phyloP scores from a whole-genome alignment of 1,140 invertebrate genomes.

The Drosophila fuyamai region DNA sequence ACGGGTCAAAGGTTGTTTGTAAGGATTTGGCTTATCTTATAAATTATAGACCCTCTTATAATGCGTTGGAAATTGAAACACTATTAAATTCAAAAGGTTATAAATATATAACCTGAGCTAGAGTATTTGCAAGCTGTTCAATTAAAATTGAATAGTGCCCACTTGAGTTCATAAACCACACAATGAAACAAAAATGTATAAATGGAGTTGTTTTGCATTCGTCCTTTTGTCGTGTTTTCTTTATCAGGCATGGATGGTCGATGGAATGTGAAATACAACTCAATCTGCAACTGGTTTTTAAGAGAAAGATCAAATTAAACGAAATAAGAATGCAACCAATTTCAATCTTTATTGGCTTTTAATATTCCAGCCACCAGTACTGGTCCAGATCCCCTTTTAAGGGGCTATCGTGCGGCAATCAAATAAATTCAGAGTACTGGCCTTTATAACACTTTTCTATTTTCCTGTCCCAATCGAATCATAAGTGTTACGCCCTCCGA shows the following conservation, averaged over 20 bases:
- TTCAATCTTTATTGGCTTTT: background rate
- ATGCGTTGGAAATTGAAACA: no score
- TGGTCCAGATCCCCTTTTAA: background rate
- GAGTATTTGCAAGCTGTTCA: background rate
- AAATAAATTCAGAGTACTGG: conserved; percentile 4
- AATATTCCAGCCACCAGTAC: no score
- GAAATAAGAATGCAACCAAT: background rate
- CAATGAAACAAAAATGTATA: conserved; percentile 45
- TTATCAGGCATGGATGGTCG: conserved; percentile 38
- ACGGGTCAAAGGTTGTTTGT: background rate
- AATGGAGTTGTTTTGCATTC: conserved; percentile 75
- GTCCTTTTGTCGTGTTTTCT: conserved; percentile 46
- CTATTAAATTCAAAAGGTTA: no score
- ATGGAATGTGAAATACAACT: conserved; percentile 26
- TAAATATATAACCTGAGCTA: background rate
- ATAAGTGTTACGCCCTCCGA: conserved; percentile 28
- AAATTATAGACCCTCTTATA: no score
- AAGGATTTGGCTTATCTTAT: no score
- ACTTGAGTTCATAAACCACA: conserved; percentile 57
- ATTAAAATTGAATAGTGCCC: background rate
- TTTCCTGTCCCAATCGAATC: conserved; percentile 35
- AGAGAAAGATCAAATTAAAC: background rate
- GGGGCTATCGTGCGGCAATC: background rate
- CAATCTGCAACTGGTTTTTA: conserved; percentile 9
- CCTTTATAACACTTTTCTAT: conserved; percentile 9